Base-by-base conservation (phyloP, 2,888 invertebrate species). In the Tachina grossa region DNA sequence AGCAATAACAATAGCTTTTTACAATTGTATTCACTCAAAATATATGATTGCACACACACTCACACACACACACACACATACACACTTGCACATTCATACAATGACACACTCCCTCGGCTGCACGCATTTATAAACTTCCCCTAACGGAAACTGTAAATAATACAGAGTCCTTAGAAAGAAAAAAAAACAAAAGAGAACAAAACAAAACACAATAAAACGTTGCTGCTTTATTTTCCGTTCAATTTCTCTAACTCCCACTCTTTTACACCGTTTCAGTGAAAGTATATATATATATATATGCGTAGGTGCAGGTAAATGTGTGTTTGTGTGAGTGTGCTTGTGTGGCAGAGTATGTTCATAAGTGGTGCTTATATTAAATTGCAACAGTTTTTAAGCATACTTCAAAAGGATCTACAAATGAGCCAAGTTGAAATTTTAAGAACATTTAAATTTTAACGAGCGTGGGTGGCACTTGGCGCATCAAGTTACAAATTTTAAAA, bases 81-180 rank as follows among this genome's bases (percentile, higher is more conserved):
- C 16, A 45, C n/a, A 61, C 11, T 6, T 31, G 55, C 39, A 63
- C 47, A 53, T 1, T 1, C 53, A 68, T 6, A 43, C 22, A 16
- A n/a, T 10, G 9, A 49, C 31, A 49, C 31, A 9, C 9, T 22
- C 39, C 66, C 49, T n/a, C 16, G 49, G 1, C 41, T 39, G 41
- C 45, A 55, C 16, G 9, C 53, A 51, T 78, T 78, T 68, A 55
- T 74, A 39, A 68, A 49, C 63, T 83, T 78, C 45, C 71, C 22
- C 39, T 31, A 71, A 45, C 69, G 80, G 76, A 84, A 76, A 59
- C 57, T 72, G 84, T 76, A 80, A 80, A 80, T 80, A 84, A 76
- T 66, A 65, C 59, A 72, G 65, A 45, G 72, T 80, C 80, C 66
- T 80, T 59, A 71, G 72, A 72, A 69, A 66, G n/a, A n/a, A n/a